phyloP scores from a whole-genome alignment of 2,888 invertebrate species.

The Tetragonisca angustula region DNA sequence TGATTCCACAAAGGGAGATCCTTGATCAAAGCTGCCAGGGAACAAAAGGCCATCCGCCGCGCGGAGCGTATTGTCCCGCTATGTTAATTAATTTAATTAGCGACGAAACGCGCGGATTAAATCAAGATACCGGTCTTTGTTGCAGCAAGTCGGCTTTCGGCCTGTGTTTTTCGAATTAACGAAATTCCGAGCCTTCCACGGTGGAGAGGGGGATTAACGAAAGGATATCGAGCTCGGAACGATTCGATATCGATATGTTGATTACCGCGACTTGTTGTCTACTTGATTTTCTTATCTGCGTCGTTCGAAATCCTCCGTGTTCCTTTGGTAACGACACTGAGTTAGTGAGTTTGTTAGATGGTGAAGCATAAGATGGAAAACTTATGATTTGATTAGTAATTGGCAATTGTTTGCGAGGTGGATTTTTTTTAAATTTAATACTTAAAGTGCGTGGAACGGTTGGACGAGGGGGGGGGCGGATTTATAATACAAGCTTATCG shows the following conservation, averaged over 20 bases:
- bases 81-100: constrained; percentile 55
- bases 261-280: constrained; percentile 9
- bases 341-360: no score
- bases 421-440: no score
- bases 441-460: no score
- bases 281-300: background rate
- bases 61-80: constrained; percentile 29
- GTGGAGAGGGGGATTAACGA: no score
- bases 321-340: background rate
- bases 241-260: background rate
- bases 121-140: constrained; percentile 49
- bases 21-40: constrained; percentile 41
- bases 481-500: no score
- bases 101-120: constrained; percentile 40
- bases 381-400: no score
- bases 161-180: constrained; percentile 22
- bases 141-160: background rate
- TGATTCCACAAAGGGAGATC: constrained; percentile 40
- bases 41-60: constrained; percentile 44
- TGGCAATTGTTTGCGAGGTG: no score
- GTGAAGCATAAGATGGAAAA: no score
- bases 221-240: background rate
- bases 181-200: background rate
- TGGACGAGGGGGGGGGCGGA: no score
- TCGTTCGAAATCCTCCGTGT: background rate